Base-by-base conservation (phyloP, 2,888 invertebrate genomes). In the Mythimna vitellina region DNA sequence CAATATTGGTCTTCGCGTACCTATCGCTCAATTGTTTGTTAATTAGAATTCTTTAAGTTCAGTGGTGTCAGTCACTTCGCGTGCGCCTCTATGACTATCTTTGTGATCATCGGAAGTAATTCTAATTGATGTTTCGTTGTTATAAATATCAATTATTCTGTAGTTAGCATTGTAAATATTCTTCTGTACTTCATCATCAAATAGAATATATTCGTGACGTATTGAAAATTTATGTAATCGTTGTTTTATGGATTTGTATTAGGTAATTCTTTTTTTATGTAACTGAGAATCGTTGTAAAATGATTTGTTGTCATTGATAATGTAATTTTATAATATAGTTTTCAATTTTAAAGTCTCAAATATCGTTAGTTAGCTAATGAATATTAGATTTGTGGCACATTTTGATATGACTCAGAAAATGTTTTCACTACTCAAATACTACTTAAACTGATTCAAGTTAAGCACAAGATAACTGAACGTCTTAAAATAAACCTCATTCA, bases 1-100 rank as follows among this genome's bases (percentile, higher is more conserved):
- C 57, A 76, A 70, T 72, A 75, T 81, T 81, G 62, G 63, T 67
- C 70, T 68, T 72, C 66, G 67, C 35, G 70, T 74, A 9, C 35
- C 35, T 35, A 74, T 20, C 46, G 64, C 62, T 70, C 69, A 70
- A 70, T 74, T 65, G 66, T 73, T 78, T 81, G 68, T 35, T 69
- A 57, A 61, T 69, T 69, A 64, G 46, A 64, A 64, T 73, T 69
- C 35, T 66, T 51, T 64, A 66, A 73, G n/a, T 57, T 65, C 29
- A 63, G 22, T 70, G 38, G 25, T 57, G 38, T 38, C 22, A 10
- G 68, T 25, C 29, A 29, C 46, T 61, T 66, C 12, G 65, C 73
- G 32, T 68, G 66, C 25, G 8, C 14, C 32, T 54, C 32, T 25
- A 54, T 46, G 35, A n/a, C 63, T 65, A 73, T 73, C 56, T 51